A percentile compares a stretch with the other conserved stretches of the same genome.
phyloP scores from a whole-genome alignment of 2,797 vertebrate genomes.

The Poecilia velifera region DNA sequence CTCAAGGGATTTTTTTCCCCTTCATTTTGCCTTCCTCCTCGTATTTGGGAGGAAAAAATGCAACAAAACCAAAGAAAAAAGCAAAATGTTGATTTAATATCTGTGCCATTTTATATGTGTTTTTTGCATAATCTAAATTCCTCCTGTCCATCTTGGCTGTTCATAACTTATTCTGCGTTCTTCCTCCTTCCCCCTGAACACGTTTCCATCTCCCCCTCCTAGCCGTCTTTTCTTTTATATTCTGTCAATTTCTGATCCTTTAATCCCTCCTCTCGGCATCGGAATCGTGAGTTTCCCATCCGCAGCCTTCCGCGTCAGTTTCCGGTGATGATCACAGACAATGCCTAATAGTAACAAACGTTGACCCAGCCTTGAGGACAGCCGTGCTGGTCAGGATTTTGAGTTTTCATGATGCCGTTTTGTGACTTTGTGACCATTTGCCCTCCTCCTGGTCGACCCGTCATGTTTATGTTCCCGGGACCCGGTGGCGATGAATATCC shows the following conservation, averaged over 20 bases:
- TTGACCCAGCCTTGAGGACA: constrained; percentile 28
- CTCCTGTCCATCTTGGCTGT: constrained; percentile 44
- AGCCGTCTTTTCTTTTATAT: constrained; percentile 22
- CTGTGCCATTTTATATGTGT: background rate
- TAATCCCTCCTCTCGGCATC: constrained; percentile 35
- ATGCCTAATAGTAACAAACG: background rate
- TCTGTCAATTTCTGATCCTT: constrained; percentile 33
- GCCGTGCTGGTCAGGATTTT: background rate
- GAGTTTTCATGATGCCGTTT: constrained; percentile 6
- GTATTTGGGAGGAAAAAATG: background rate
- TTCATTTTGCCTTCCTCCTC: background rate
- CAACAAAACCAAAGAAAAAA: constrained; percentile 16
- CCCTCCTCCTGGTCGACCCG: constrained; percentile 22
- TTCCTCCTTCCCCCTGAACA: constrained; percentile 8
- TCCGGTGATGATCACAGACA: constrained; percentile 28
- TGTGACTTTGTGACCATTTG: constrained; percentile 34
- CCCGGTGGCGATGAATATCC: constrained; percentile 34
- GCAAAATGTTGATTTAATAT: background rate
- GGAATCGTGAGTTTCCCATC: constrained; percentile 15
- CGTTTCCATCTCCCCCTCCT: background rate
- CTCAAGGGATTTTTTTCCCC: constrained; percentile 13
- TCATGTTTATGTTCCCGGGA: constrained; percentile 13
- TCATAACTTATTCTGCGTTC: constrained; percentile 52
- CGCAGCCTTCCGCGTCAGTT: constrained; percentile 43
- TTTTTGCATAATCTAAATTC: constrained; percentile 24